Conservation (phyloP, 2,113 vertebrate species). For the Empidonax traillii region DNA sequence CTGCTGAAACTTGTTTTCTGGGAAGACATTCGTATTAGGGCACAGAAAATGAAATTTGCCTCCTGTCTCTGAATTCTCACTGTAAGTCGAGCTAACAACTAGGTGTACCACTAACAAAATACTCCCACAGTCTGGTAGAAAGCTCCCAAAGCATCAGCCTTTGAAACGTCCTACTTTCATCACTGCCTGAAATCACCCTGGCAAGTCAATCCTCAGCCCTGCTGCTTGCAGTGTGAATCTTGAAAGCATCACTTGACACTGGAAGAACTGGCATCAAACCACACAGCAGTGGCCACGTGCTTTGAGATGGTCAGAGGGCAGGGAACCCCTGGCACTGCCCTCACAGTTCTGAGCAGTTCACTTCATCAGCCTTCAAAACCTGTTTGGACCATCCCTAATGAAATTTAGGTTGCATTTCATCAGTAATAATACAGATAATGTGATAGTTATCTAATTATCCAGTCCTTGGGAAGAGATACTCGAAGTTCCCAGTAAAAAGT, state of each 20-base stretch:
- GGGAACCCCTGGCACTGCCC: not conserved
- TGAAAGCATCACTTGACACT: not conserved
- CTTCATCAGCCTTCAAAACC: not conserved
- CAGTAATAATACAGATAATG: not conserved
- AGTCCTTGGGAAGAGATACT: not conserved
- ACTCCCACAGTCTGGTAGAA: not conserved
- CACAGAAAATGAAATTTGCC: not conserved
- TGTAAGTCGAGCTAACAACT: not conserved
- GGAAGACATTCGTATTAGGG: not conserved
- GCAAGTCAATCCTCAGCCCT: conserved; percentile 47
- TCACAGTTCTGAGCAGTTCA: not conserved
- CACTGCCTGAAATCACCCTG: conserved; percentile 35
- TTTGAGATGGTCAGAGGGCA: conserved; percentile 21
- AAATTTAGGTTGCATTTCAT: not conserved
- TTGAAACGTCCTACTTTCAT: conserved; percentile 46
- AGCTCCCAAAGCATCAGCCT: conserved; percentile 9
- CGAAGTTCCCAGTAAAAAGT: not conserved
- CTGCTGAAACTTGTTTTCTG: conserved; percentile 38
- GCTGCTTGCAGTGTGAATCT: conserved; percentile 24
- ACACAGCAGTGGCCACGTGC: conserved; percentile 4
- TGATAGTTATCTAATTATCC: not conserved
- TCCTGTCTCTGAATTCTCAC: not conserved
- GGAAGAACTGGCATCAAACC: conserved; percentile 49
- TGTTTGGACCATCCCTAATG: not conserved
- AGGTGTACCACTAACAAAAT: not conserved